Conservation (phyloP, 2,113 vertebrate species). For the Heterochromis multidens region DNA sequence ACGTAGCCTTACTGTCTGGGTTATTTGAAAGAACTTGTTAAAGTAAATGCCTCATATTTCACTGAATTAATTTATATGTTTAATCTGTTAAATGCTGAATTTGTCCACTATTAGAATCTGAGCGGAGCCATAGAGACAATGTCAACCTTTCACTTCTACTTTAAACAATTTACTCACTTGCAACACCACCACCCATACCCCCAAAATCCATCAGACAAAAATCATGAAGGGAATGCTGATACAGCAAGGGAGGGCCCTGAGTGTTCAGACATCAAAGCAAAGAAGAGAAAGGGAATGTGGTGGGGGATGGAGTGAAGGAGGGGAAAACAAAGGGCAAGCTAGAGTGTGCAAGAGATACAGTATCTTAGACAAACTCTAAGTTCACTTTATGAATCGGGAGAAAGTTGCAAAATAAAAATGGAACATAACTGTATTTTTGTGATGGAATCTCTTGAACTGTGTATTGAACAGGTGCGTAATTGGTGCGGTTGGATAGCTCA, state of each 20-base stretch:
- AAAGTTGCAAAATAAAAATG: neutral
- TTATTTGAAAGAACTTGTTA: neutral
- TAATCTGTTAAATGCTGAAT: neutral
- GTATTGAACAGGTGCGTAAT: neutral
- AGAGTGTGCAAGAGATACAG: neutral
- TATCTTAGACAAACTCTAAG: neutral
- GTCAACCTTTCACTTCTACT: slow-evolving; percentile 18
- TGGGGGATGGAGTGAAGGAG: slow-evolving; percentile 5
- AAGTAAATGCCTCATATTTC: neutral
- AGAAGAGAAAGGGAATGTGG: neutral
- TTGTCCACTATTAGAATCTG: neutral
- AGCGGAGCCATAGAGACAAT: neutral
- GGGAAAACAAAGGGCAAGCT: neutral
- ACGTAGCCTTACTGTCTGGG: neutral
- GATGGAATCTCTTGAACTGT: neutral
- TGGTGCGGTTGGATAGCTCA: neutral
- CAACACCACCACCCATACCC: neutral
- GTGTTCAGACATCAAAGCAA: slow-evolving; percentile 41
- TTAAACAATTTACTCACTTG: slow-evolving; percentile 30
- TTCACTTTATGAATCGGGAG: neutral
- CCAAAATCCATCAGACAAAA: slow-evolving; percentile 6
- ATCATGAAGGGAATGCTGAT: slow-evolving; percentile 50
- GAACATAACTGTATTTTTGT: neutral
- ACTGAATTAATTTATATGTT: neutral
- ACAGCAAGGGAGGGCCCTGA: neutral